Percentiles rank a stretch among this genome's conserved stretches.
Conservation (phyloP, 2,888 invertebrate genomes). For the Metellina segmentata region DNA sequence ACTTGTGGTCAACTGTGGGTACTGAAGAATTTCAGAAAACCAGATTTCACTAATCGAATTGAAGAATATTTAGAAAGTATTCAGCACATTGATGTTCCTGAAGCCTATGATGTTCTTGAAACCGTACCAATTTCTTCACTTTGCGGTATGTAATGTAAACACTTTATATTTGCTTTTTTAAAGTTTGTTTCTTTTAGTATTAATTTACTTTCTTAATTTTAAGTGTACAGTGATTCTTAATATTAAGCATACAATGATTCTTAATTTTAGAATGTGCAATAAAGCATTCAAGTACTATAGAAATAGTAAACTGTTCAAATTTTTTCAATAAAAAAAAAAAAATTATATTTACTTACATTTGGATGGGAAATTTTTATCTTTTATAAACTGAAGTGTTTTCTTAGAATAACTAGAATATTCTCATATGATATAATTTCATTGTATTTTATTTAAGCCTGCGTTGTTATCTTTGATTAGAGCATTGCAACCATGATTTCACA, state of each 20-base stretch:
- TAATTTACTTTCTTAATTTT: background rate
- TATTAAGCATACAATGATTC: too few relatives aligned
- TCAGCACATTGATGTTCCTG: background rate
- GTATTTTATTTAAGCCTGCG: too few relatives aligned
- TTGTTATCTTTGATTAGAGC: too few relatives aligned
- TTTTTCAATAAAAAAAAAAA: background rate
- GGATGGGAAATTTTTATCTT: background rate
- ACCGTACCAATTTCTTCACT: constrained; percentile 53
- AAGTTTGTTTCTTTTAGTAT: background rate
- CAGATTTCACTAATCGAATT: constrained; percentile 7
- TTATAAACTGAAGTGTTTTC: too few relatives aligned
- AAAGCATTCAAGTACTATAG: background rate
- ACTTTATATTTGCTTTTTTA: background rate
- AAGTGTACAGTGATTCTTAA: too few relatives aligned
- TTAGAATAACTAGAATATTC: too few relatives aligned
- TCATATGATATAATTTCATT: too few relatives aligned
- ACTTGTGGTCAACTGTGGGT: constrained; percentile 61
- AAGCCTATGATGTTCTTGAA: constrained; percentile 46
- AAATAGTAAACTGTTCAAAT: background rate
- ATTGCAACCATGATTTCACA: too few relatives aligned
- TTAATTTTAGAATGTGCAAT: background rate
- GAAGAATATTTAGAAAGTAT: constrained; percentile 29
- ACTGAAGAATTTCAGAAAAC: constrained; percentile 44
- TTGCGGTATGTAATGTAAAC: constrained; percentile 48
- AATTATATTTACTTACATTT: background rate